phyloP scores from a whole-genome alignment of 1,140 invertebrate species.

The Macrotrachela quadricornifera region DNA sequence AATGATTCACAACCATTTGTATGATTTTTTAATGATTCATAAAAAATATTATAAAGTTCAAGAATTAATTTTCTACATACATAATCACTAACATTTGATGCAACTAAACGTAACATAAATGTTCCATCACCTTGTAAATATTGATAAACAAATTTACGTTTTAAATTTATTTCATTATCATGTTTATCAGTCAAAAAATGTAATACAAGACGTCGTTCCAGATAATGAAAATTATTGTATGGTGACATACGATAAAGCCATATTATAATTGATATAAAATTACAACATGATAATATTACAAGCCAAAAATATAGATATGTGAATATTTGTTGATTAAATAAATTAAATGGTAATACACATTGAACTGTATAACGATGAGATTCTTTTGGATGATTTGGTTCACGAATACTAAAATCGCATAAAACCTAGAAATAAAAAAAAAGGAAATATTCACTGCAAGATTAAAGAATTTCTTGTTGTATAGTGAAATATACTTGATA shows the following conservation, averaged over 20 bases:
- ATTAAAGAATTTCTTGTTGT: no score
- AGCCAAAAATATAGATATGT: conserved; percentile 30
- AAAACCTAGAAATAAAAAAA: no score
- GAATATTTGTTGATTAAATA: conserved; percentile 30
- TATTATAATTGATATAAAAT: neutral
- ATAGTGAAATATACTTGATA: no score
- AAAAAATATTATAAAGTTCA: no score
- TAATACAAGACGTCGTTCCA: conserved; percentile 1
- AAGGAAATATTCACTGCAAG: no score
- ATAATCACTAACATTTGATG: no score
- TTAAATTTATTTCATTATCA: neutral
- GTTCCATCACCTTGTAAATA: no score
- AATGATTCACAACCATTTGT: no score
- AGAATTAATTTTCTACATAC: no score
- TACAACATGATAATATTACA: conserved; percentile 14
- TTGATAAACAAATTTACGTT: neutral
- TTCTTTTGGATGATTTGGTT: conserved; percentile 2
- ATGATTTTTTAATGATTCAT: no score
- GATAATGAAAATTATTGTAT: conserved; percentile 2
- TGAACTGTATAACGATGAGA: conserved; percentile 21
- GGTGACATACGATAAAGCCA: conserved; percentile 7
- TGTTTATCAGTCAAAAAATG: no score
- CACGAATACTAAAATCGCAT: conserved; percentile 8
- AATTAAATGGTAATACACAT: conserved; percentile 26
- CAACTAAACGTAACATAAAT: no score